Base-by-base conservation (phyloP, 2,888 invertebrate species). In the Mystacides longicornis region DNA sequence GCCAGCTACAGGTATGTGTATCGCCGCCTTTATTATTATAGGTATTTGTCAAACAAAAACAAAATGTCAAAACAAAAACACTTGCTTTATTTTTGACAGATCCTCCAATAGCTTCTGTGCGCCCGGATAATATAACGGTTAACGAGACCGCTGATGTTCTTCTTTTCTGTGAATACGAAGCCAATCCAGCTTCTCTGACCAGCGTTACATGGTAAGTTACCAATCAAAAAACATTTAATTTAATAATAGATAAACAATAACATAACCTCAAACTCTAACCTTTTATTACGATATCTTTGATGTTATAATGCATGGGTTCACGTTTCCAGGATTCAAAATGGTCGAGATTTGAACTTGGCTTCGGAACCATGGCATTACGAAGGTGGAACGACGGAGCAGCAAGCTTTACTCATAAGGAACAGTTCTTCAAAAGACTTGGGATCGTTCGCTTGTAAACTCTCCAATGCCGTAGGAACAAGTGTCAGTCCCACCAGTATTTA, bases 401-500 rank as follows among this genome's bases (percentile, higher is more conserved):
- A 89, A 4, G 82, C 87, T 0, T 77, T 95, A 47, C 81, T 86
- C 57, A 88, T 95, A 63, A 81, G 81, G 65, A 85, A 89, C 63
- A 83, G 91, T 0, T 80, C 81, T 2, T 81, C 89, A 9, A 77
- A 77, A 1, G 94, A 95, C 70, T 85, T 87, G 71, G 95, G 93
- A 51, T 83, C 85, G 65, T 96, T 95, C 71, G 82, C 84, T 22
- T 95, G 94, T 67, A 76, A 83, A 58, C 80, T 93, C 48, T 80
- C 82, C 62, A 96, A 96, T 68, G 80, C 80, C 23, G 87, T 93
- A 23, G 93, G 91, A 3, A 79, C 82, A 49, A 84, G 86, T 9
- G 80, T 81, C 61, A 88, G 91, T 9, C 81, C 84, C n/a, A 83
- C 85, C 37, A 79, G 75, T 63, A 84, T 90, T 54, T 81, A 82